Evolutionary conservation across 2,888 invertebrate species (phyloP).

Genomic region (Listrodromus nycthemerus): DNA sequence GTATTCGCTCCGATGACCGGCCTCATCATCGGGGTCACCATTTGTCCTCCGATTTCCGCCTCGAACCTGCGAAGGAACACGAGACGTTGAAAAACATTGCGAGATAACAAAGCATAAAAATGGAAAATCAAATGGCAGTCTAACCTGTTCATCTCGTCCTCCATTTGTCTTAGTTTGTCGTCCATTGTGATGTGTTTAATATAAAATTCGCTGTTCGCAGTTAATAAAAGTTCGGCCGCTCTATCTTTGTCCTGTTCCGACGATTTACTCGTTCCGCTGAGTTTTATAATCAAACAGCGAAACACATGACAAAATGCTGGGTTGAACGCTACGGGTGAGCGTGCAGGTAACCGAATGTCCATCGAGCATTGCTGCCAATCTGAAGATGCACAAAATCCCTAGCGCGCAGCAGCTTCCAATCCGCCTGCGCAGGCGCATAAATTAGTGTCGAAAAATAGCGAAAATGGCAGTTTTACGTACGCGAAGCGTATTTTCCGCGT

Average conservation of each 20-base stretch:
- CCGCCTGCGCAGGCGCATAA: too few species aligned
- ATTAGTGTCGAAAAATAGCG: too few species aligned
- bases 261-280: neutral
- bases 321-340: too few species aligned
- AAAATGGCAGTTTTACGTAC: too few species aligned
- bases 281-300: too few species aligned
- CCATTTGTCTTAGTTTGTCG: slow-evolving; percentile 91
- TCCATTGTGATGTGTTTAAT: slow-evolving; percentile 76
- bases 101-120: slow-evolving; percentile 17
- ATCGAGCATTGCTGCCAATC: too few species aligned
- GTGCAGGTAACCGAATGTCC: too few species aligned
- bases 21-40: slow-evolving; percentile 86
- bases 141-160: slow-evolving; percentile 96
- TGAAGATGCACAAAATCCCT: too few species aligned
- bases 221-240: neutral
- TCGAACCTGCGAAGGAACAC: slow-evolving; percentile 89
- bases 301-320: too few species aligned
- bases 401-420: too few species aligned
- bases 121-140: slow-evolving; percentile 54
- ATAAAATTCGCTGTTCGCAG: neutral
- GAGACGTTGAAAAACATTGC: neutral
- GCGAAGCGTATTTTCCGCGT: too few species aligned
- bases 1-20: slow-evolving; percentile 91
- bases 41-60: slow-evolving; percentile 92
- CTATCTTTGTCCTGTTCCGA: neutral